Evolutionary conservation across 2,888 invertebrate species (phyloP).

Genomic region (Nephrotoma guestfalica): DNA sequence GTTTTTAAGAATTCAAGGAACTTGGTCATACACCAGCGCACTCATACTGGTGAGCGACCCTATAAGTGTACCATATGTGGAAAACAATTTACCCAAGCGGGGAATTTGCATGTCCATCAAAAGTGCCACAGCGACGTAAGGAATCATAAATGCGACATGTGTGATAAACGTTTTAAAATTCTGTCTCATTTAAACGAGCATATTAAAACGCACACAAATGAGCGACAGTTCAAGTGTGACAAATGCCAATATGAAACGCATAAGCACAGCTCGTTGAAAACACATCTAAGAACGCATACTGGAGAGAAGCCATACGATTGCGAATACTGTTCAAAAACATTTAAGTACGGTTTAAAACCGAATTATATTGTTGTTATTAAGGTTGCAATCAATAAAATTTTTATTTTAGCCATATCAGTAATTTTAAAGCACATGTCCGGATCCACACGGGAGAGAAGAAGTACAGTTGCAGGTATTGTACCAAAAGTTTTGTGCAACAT

Average conservation of each 20-base stretch:
- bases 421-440: background rate
- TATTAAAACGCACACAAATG: background rate
- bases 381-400: background rate
- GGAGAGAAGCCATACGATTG: background rate
- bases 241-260: background rate
- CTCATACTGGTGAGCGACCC: background rate
- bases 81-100: background rate
- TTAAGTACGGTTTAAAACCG: background rate
- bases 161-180: background rate
- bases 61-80: background rate
- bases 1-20: background rate
- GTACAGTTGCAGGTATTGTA: background rate
- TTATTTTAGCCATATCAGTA: background rate
- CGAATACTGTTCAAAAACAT: background rate
- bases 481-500: background rate
- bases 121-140: background rate
- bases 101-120: background rate
- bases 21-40: background rate
- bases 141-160: background rate
- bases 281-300: background rate
- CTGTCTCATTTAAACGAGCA: background rate
- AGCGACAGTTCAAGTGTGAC: background rate
- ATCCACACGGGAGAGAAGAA: background rate
- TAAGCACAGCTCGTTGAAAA: background rate
- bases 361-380: background rate